These are phyloP conservation scores for Diadophis punctatus DNA, from an alignment of 2,113 vertebrate species.

Conservation along the genomic window DNA sequence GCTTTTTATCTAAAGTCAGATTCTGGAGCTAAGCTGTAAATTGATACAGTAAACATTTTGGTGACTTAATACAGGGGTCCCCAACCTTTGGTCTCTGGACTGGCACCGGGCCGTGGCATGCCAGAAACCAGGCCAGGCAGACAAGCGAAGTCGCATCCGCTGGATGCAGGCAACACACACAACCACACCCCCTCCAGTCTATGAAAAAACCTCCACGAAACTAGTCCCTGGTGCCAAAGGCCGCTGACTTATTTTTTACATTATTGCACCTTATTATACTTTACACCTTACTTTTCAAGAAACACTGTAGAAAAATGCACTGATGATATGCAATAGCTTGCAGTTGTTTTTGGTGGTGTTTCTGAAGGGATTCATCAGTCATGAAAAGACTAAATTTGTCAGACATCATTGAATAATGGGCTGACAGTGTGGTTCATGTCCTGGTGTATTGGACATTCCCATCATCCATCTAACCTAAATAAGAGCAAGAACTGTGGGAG, in stretches of 20 bases:
- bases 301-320: background rate
- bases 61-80: background rate
- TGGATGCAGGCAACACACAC: no score
- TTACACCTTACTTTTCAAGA: background rate
- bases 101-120: no score
- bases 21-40: background rate
- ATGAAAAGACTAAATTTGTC: background rate
- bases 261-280: no score
- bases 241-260: no score
- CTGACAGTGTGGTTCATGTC: background rate
- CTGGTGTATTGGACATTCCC: background rate
- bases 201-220: no score
- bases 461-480: background rate
- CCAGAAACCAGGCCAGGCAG: no score
- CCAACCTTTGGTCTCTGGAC: no score
- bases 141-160: no score
- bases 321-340: background rate
- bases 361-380: background rate
- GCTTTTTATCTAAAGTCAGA: background rate
- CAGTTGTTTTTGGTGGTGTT: background rate
- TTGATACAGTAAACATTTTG: background rate
- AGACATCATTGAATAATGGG: background rate
- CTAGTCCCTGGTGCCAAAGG: no score
- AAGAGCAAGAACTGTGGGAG: background rate
- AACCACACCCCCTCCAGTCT: no score